Evolutionary conservation across 2,888 invertebrate genomes (phyloP), one percentile per base, ranked within the genome.

Genomic region (Neoascia interrupta): DNA sequence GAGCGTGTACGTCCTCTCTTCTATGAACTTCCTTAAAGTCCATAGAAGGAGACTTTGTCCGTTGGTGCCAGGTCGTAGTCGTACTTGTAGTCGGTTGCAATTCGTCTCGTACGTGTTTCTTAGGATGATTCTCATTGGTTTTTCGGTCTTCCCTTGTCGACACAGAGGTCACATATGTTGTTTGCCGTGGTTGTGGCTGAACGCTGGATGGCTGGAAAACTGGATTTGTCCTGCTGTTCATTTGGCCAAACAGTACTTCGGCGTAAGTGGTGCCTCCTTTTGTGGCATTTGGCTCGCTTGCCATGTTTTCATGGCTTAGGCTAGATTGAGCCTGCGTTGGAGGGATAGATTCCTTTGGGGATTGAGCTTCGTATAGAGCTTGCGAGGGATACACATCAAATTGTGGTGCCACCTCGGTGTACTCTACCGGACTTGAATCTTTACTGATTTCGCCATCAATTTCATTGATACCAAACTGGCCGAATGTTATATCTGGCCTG

Each of bases 191-290:
- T 81, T 84, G 84, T 80, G n/a, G n/a, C n/a, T 86, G 86, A 84
- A 85, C 86, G 88, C 89, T 90, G 91, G 91, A 91, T 91, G 91
- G 91, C 91, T 91, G 91, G 87, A 90, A 88, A 86, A 82, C 81
- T 84, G 84, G 81, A 83, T 83, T 80, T 83, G 80, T 63, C 13
- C 56, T 61, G 15, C 36, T 54, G 37, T 37, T 72, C 37, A 41
- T 23, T 58, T 37, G 47, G 36, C 87, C 87, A 83, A 87, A 88
- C 34, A 87, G 83, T 70, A 87, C 87, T 83, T 87, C 86, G 80
- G 87, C 87, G 79, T 87, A 87, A 41, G 88, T 87, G n/a, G n/a
- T n/a, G 64, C 79, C 61, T 60, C 53, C 64, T 5, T 63, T 47
- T 60, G 21, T 54, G 19, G 54, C 41, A 47, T 13, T 51, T 61